Conservation (phyloP, 2,888 invertebrate species). For the Lissonota sp. region DNA sequence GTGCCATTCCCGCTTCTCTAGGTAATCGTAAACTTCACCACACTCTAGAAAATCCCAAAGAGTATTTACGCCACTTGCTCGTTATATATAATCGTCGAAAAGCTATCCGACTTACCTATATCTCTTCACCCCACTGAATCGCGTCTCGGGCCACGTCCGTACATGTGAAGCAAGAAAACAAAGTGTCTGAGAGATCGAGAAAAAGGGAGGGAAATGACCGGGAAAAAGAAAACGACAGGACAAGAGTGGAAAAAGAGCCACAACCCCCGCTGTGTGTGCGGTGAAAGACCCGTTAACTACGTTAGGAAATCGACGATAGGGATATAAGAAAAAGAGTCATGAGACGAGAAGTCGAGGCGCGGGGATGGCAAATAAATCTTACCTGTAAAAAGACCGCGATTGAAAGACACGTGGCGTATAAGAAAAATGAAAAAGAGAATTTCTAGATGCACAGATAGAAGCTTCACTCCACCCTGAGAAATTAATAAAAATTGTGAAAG, state of each 20-base stretch:
- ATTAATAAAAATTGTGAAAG: not conserved
- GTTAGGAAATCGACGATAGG: conserved; percentile 71
- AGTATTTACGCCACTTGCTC: conserved; percentile 74
- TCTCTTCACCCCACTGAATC: conserved; percentile 73
- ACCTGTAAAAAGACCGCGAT: not conserved
- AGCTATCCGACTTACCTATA: conserved; percentile 73
- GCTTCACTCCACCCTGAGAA: not conserved
- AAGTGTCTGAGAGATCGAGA: not conserved
- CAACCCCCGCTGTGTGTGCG: conserved; percentile 15
- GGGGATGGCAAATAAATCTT: conserved; percentile 40
- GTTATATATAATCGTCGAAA: conserved; percentile 69
- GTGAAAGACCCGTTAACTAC: conserved; percentile 68
- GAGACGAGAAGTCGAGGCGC: conserved; percentile 10
- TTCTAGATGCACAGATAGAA: not conserved
- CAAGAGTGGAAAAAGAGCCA: conserved; percentile 21
- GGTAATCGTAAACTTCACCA: conserved; percentile 46
- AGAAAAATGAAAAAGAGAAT: not conserved
- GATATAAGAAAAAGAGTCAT: conserved; percentile 51
- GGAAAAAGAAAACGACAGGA: conserved; percentile 61
- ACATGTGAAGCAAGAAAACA: not conserved
- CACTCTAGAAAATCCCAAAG: conserved; percentile 59
- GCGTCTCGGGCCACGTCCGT: conserved; percentile 52
- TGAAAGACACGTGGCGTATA: not conserved
- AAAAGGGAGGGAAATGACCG: conserved; percentile 68
- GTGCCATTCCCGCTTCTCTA: conserved; percentile 30